Percentiles rank a stretch among this genome's conserved stretches.
These are phyloP conservation scores for Pachypeltis micranthus DNA, from an alignment of 1,140 invertebrate genomes.

Conservation along the genomic window DNA sequence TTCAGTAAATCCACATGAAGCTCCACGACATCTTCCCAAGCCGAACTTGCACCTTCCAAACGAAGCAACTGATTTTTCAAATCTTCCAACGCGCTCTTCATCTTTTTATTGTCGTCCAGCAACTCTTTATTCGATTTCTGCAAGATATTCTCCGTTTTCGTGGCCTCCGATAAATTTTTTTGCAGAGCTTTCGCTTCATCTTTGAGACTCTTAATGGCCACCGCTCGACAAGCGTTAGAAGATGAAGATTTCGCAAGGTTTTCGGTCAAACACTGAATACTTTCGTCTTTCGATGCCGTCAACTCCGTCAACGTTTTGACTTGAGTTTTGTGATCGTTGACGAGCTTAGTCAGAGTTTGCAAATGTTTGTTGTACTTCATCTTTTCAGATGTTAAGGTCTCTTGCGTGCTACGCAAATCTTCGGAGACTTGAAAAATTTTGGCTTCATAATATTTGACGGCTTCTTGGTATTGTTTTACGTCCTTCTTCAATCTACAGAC, in stretches of 20 bases:
- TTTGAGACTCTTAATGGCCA: not conserved
- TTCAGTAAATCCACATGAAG: not conserved
- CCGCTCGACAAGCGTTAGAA: not conserved
- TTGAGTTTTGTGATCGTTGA: not conserved
- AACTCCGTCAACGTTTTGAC: not conserved
- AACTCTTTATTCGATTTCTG: not conserved
- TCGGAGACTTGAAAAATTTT: not conserved
- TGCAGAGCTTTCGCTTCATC: not conserved
- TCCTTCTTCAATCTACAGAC: too few species aligned
- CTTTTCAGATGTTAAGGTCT: constrained; percentile 36
- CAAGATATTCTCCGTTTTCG: not conserved
- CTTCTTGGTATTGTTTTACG: not conserved
- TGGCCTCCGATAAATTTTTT: not conserved
- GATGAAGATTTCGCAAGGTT: not conserved
- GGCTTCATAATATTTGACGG: not conserved
- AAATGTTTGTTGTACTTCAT: constrained; percentile 30
- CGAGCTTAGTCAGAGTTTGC: not conserved
- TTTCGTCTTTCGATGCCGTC: too few species aligned
- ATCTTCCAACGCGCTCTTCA: not conserved
- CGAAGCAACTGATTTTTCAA: not conserved
- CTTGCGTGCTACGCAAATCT: not conserved
- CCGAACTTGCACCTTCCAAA: not conserved
- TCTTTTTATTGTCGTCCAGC: not conserved
- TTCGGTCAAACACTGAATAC: too few species aligned
- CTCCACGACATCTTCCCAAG: not conserved